These are phyloP conservation scores for Monomorium pharaonis DNA, from an alignment of 1,140 invertebrate genomes.

Conservation along the genomic window DNA sequence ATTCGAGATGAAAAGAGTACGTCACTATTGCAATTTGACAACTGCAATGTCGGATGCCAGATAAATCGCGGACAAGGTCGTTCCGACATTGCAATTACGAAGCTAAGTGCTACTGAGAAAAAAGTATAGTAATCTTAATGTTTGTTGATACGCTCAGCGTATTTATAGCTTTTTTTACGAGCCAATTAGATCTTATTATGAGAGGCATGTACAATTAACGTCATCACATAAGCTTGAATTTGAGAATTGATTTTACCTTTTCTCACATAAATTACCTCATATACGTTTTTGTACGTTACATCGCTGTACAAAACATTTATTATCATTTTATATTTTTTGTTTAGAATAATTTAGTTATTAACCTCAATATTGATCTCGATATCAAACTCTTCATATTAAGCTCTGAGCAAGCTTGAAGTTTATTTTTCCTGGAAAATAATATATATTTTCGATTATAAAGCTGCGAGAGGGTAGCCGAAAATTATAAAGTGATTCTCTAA, in stretches of 20 bases:
- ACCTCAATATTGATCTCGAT: too few species aligned
- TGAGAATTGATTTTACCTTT: neutral
- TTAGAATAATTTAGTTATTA: neutral
- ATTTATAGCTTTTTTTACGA: too few species aligned
- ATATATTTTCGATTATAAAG: neutral
- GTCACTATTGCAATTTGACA: neutral
- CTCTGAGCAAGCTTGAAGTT: neutral
- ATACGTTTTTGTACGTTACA: neutral
- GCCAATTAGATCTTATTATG: neutral
- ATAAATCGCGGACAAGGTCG: conserved; percentile 4
- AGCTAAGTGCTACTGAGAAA: conserved; percentile 5
- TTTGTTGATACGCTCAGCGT: neutral
- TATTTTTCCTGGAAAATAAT: neutral
- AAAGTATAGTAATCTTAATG: neutral
- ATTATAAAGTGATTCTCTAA: neutral
- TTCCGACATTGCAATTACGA: neutral
- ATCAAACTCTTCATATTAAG: too few species aligned
- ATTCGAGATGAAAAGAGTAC: neutral
- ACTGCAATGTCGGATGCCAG: neutral
- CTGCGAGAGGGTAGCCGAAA: neutral
- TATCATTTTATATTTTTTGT: neutral
- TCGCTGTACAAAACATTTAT: neutral
- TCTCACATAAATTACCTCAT: neutral
- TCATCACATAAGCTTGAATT: neutral
- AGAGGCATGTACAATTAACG: neutral